Evolutionary conservation across 1,140 invertebrate genomes (phyloP).

Genomic region (Brachionus paranguensis): DNA sequence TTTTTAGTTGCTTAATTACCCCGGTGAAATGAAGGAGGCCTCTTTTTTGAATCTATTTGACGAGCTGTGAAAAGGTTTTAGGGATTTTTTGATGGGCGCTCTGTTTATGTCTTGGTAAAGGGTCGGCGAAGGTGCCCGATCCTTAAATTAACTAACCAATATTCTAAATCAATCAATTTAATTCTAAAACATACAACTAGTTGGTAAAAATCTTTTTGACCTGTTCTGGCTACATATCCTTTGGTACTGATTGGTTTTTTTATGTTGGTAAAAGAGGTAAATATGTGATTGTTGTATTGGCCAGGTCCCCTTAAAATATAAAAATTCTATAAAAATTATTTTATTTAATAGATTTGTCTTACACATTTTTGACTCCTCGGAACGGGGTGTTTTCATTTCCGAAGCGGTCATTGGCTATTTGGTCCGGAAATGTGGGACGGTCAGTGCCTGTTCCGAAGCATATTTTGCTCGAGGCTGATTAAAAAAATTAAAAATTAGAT

Average conservation of each 20-base stretch:
- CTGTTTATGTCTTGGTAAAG: background rate
- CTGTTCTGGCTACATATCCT: constrained; percentile 26
- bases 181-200: background rate
- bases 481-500: background rate
- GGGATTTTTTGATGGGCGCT: background rate
- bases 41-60: constrained; percentile 18
- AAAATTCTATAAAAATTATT: background rate
- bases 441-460: constrained; percentile 9
- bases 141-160: background rate
- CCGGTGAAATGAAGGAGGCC: background rate
- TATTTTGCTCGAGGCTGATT: background rate
- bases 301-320: background rate
- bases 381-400: constrained; percentile 35
- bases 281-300: constrained; percentile 12
- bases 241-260: constrained; percentile 19
- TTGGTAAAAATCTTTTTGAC: constrained; percentile 22
- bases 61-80: constrained; percentile 21
- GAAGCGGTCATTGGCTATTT: constrained; percentile 26
- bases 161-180: background rate
- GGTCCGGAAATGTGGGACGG: constrained; percentile 32
- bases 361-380: constrained; percentile 22
- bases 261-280: background rate
- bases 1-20: background rate
- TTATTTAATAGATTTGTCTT: background rate
- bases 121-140: constrained; percentile 10